A percentile compares a stretch with the other conserved stretches of the same genome.
These are phyloP conservation scores for Arvicanthis niloticus DNA, from an alignment of 2,113 vertebrate genomes.

Conservation along the genomic window DNA sequence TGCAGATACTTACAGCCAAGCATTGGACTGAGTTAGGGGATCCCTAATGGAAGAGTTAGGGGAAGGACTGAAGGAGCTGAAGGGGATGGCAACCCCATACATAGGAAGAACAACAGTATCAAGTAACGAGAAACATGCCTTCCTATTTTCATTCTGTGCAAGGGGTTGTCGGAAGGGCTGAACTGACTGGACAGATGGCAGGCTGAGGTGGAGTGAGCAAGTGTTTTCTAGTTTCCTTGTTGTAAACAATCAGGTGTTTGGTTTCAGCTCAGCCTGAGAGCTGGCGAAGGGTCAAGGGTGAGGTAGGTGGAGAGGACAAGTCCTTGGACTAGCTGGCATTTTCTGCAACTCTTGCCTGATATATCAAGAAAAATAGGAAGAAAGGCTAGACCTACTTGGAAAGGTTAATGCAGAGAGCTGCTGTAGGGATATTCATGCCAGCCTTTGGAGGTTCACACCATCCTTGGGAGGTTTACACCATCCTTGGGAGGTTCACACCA, in stretches of 20 bases:
- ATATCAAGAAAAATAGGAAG: background rate
- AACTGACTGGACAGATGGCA: no score
- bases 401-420: background rate
- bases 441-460: background rate
- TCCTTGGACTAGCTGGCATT: background rate
- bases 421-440: background rate
- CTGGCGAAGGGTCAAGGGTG: background rate
- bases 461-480: no score
- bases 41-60: no score
- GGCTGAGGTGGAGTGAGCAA: no score
- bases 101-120: no score
- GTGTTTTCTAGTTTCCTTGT: background rate
- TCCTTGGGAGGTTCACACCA: no score
- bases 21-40: no score
- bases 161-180: fast-evolving
- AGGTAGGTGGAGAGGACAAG: background rate
- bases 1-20: no score
- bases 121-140: fast-evolving
- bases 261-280: background rate
- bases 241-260: background rate
- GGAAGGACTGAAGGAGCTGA: no score
- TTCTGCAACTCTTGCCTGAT: background rate
- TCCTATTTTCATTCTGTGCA: no score
- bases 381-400: background rate
- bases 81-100: no score